Base-by-base conservation (phyloP, 2,888 invertebrate genomes). In the Agonopterix subpropinquella region DNA sequence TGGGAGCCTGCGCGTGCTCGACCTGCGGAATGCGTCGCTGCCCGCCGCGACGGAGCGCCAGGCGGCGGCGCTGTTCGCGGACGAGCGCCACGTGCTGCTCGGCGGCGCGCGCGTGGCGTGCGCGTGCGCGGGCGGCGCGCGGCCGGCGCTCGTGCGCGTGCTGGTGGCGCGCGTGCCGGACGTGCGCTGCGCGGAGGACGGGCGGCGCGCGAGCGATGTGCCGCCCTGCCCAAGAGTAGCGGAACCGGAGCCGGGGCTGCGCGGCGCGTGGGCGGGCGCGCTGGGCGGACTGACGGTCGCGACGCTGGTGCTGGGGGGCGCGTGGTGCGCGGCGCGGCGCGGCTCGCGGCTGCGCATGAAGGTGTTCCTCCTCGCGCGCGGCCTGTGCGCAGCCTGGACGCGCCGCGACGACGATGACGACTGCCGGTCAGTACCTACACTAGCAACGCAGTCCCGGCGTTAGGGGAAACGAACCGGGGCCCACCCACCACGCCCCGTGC, bases 351-450 rank as follows among this genome's bases (percentile, higher is more conserved):
- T 43, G 62, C 56, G 59, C 56, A 57, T 59, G 49, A 53, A 62
- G 57, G 59, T 52, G 48, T 58, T 51, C 47, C 44, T 43, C 28
- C 46, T 49, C 44, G 36, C 59, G n/a, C 44, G 50, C 44, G 51
- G 61, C 41, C 2, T 51, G 53, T 36, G 62, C 46, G 51, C 53
- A 8, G 53, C 57, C 49, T 48, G 62, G 46, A 0, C 59, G 48
- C 46, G 53, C 0, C 60, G 57, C 4, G 58, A 60, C 4, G 52
- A 57, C 4, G 28, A 53, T 3, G 64, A 62, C 58, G 61, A 60
- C 13, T 39, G 37, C 44, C 2, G 1, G 18, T 18, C 4, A 18
- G 18, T 18, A 18, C 13, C n/a, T n/a, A n/a, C n/a, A n/a, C n/a
- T n/a, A n/a, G n/a, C n/a, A n/a, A n/a, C n/a, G n/a, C n/a, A n/a